phyloP scores from a whole-genome alignment of 2,888 invertebrate species.

The Drosophila nr. perissopoda region DNA sequence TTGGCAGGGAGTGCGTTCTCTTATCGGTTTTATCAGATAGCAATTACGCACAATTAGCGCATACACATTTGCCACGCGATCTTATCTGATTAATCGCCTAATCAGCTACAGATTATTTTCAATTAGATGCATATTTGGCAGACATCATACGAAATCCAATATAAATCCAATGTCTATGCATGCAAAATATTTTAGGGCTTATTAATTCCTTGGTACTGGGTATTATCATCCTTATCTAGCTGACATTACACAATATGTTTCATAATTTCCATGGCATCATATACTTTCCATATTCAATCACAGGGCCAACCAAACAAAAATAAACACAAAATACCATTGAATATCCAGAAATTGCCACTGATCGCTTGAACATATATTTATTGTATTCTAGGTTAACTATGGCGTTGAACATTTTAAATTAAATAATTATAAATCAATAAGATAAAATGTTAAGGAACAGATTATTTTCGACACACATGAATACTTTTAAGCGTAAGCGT shows the following conservation, averaged over 20 bases:
- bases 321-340: conserved; percentile 4
- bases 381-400: background rate
- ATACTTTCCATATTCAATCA: conserved; percentile 5
- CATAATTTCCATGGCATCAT: conserved; percentile 23
- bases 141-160: conserved; percentile 67
- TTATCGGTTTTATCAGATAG: conserved; percentile 67
- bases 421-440: background rate
- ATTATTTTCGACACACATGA: background rate
- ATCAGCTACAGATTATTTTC: conserved; percentile 74
- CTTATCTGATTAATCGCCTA: conserved; percentile 53
- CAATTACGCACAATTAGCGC: conserved; percentile 75
- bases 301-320: conserved; percentile 1
- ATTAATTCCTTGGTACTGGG: conserved; percentile 43
- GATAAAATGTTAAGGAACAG: background rate
- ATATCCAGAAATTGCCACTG: background rate
- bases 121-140: conserved; percentile 65
- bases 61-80: conserved; percentile 42
- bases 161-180: conserved; percentile 59
- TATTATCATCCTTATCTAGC: conserved; percentile 58
- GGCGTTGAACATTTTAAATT: background rate
- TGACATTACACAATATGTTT: conserved; percentile 53
- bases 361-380: background rate
- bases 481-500: background rate
- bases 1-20: conserved; percentile 21
- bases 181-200: conserved; percentile 22